Conservation (phyloP, 2,888 invertebrate species). For the Pseudanteris insignis region DNA sequence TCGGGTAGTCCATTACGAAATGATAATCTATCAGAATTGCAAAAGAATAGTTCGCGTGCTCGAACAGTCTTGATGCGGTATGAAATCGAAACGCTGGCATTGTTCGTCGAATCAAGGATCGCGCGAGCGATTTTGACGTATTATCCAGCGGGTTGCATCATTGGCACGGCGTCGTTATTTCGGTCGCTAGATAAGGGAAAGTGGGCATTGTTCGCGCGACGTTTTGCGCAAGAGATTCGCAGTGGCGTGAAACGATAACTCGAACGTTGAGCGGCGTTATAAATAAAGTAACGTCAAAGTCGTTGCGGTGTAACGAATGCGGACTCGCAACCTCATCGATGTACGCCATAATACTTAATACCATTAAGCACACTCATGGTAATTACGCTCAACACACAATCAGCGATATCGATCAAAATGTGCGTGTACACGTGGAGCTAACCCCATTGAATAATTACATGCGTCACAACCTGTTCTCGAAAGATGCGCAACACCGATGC, state of each 20-base stretch:
- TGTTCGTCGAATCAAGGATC: too few relatives aligned
- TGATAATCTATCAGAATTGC: too few relatives aligned
- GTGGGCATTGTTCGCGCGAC: constrained; percentile 35
- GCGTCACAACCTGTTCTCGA: constrained; percentile 53
- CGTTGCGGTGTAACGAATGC: constrained; percentile 32
- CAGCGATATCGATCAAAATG: constrained; percentile 59
- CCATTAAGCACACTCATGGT: constrained; percentile 58
- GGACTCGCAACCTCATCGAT: constrained; percentile 43
- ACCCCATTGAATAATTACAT: constrained; percentile 61
- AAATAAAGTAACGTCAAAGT: constrained; percentile 44
- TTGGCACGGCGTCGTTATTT: constrained; percentile 27
- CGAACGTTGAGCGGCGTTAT: constrained; percentile 32
- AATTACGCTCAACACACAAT: constrained; percentile 59
- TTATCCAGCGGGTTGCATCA: too few relatives aligned
- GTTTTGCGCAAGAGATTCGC: constrained; percentile 40
- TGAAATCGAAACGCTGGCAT: too few relatives aligned
- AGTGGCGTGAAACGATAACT: constrained; percentile 19
- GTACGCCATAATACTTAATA: constrained; percentile 51
- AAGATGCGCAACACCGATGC: constrained; percentile 56
- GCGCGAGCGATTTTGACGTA: too few relatives aligned
- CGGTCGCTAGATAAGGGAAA: constrained; percentile 31
- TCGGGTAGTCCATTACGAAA: too few relatives aligned
- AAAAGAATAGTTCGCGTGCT: too few relatives aligned
- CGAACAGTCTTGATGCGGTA: too few relatives aligned
- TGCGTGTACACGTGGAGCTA: constrained; percentile 49